A percentile compares a stretch with the other conserved stretches of the same genome.
These are phyloP conservation scores for Pocillopora damicornis DNA, from an alignment of 64 coral and sea anemone species.

Conservation along the genomic window DNA sequence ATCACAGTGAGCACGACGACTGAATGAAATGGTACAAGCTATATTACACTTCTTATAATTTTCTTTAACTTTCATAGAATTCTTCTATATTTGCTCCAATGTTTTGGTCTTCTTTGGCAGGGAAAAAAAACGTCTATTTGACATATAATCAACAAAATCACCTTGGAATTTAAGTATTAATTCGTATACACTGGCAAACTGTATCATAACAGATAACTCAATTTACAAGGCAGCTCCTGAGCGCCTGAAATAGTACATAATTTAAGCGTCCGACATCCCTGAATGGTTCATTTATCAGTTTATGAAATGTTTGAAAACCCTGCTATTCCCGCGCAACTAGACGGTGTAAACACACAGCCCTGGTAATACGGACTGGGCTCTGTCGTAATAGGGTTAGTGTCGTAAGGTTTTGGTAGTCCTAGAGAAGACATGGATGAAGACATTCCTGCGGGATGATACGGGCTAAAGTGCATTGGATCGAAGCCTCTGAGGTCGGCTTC, in stretches of 20 bases:
- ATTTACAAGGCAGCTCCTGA: constrained; percentile 21
- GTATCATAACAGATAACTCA: constrained; percentile 38
- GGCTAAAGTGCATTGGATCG: constrained; percentile 95
- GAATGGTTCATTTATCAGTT: constrained; percentile 36
- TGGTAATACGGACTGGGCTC: constrained; percentile 91
- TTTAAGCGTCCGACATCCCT: not conserved
- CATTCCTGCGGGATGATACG: constrained; percentile 78
- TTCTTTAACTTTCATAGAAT: constrained; percentile 37
- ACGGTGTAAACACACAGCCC: constrained; percentile 90
- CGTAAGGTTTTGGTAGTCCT: constrained; percentile 94
- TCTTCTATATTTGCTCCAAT: constrained; percentile 14
- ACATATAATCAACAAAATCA: constrained; percentile 32
- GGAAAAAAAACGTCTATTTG: constrained; percentile 17
- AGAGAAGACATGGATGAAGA: constrained; percentile 83
- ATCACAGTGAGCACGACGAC: constrained; percentile 26
- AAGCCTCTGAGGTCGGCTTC: constrained; percentile 96
- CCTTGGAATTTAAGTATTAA: constrained; percentile 32
- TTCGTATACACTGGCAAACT: constrained; percentile 30
- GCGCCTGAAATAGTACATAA: not conserved
- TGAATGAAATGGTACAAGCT: constrained; percentile 42
- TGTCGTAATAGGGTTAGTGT: constrained; percentile 82
- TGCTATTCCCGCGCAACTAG: constrained; percentile 84
- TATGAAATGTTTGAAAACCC: constrained; percentile 86
- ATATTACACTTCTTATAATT: constrained; percentile 40
- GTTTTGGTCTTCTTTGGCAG: not conserved